Percentiles rank a stretch among this genome's conserved stretches.
phyloP scores from a whole-genome alignment of 1,140 invertebrate species.

The Bactericera cockerelli region DNA sequence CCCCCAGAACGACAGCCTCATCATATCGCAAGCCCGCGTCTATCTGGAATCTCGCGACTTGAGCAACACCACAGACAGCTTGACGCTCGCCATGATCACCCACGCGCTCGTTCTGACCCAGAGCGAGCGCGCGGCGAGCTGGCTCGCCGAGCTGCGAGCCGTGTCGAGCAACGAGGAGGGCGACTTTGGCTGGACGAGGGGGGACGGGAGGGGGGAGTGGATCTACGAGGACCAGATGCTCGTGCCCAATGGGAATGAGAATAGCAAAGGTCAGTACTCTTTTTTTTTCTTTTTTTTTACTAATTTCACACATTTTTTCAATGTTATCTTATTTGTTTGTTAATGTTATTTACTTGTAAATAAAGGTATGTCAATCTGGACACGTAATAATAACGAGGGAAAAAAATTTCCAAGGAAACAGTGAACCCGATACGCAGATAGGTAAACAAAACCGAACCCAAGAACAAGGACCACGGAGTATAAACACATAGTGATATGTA shows the following conservation, averaged over 20 bases:
- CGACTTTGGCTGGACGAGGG: conserved; percentile 42
- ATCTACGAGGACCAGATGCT: conserved; percentile 19
- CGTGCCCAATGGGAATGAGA: conserved; percentile 7
- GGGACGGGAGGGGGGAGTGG: conserved; percentile 20
- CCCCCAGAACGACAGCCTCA: conserved; percentile 34
- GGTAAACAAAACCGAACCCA: too few relatives aligned
- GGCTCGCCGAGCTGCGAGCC: conserved; percentile 36
- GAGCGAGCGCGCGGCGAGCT: conserved; percentile 36
- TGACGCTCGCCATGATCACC: conserved; percentile 37
- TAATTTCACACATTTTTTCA: too few relatives aligned
- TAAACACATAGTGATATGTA: too few relatives aligned
- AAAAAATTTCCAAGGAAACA: too few relatives aligned
- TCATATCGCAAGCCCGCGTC: conserved; percentile 33
- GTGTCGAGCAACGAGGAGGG: conserved; percentile 44
- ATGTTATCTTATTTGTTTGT: too few relatives aligned
- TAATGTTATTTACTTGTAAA: too few relatives aligned
- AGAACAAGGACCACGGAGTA: too few relatives aligned
- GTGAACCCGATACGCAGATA: too few relatives aligned
- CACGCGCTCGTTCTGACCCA: conserved; percentile 37
- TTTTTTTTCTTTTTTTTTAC: too few relatives aligned
- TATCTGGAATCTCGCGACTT: conserved; percentile 37
- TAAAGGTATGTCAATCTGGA: too few relatives aligned
- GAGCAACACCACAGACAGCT: conserved; percentile 35
- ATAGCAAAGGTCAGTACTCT: not conserved
- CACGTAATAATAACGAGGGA: conserved; percentile 12